Evolutionary conservation across 2,797 vertebrate genomes (phyloP).

Genomic region (Diplodus puntazzo): DNA sequence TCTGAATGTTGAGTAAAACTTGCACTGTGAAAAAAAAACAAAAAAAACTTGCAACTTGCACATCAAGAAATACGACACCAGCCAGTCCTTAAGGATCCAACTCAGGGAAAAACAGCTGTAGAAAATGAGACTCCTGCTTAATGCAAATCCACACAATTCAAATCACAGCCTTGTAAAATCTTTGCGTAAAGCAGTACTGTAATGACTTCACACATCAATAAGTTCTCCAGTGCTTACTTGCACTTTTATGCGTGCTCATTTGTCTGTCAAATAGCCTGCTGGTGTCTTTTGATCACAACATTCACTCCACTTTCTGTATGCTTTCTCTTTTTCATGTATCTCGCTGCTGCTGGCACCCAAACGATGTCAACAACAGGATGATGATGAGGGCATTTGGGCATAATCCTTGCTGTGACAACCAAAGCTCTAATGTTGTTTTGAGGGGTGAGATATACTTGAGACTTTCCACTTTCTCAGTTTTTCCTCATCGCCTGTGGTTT

Average conservation of each 20-base stretch:
- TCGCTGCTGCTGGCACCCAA: conserved; percentile 67
- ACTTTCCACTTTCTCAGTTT: conserved; percentile 12
- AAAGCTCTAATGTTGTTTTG: conserved; percentile 96
- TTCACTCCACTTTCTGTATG: conserved; percentile 46
- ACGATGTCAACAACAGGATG: conserved; percentile 89
- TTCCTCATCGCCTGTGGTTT: neutral
- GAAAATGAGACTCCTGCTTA: neutral
- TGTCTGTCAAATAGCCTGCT: conserved; percentile 14
- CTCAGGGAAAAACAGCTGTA: neutral
- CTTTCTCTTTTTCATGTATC: conserved; percentile 81
- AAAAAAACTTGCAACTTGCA: no score
- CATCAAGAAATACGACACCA: no score
- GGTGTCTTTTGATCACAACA: conserved; percentile 26
- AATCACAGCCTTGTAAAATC: neutral
- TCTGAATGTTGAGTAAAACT: no score
- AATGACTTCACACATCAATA: neutral
- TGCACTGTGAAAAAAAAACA: no score
- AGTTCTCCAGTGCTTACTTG: conserved; percentile 3
- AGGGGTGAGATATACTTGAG: conserved; percentile 89
- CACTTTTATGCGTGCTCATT: neutral
- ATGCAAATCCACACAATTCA: neutral
- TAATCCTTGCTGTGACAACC: conserved; percentile 92
- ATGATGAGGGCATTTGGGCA: conserved; percentile 99
- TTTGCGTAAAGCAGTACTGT: no score
- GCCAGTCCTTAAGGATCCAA: neutral